Evolutionary conservation across 1,140 invertebrate species (phyloP), one percentile per base, ranked within the genome.

Genomic region (Ceratosolen solmsi): DNA sequence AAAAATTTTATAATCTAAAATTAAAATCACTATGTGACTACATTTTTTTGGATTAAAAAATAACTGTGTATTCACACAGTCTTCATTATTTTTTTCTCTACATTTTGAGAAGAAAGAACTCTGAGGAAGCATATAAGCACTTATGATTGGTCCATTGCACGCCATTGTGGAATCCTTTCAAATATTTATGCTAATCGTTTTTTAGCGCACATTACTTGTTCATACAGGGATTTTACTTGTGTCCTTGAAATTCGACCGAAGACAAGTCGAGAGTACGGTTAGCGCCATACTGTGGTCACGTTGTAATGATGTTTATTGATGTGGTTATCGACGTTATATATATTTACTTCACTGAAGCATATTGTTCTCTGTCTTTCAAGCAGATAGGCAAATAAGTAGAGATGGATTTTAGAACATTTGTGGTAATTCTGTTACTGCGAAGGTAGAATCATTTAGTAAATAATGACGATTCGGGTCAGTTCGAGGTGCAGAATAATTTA

Each of bases 261-360:
- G 56, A 27, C 38, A 4, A 72, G 22, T 46, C 84, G 84, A 83
- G 76, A 85, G 79, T 84, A 80, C 87, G 87, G 86, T 89, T 89
- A 88, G 86, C 87, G 87, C 84, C 78, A 84, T 86, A 86, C 84
- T 82, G 85, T 86, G 84, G 87, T 89, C 88, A 84, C 85, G 81
- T 89, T 88, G 88, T 89, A 89, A 90, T 87, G 86, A 90, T 90
- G 88, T 90, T 89, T 90, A 90, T 88, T 86, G 87, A 91, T 90
- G 86, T 87, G 86, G 86, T 90, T 91, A 90, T 91, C 89, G 86
- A 86, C 83, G 80, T 85, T 86, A 84, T 84, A 80, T 72, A 80
- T 83, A 83, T 82, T 83, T 72, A 58, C 49, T 33, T 3, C n/a
- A 30, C 33, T 8, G 25, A 27, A 25, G 27, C n/a, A 73, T 54